Evolutionary conservation across 2,797 vertebrate genomes (phyloP).

Genomic region (Thripadectes ignobilis): DNA sequence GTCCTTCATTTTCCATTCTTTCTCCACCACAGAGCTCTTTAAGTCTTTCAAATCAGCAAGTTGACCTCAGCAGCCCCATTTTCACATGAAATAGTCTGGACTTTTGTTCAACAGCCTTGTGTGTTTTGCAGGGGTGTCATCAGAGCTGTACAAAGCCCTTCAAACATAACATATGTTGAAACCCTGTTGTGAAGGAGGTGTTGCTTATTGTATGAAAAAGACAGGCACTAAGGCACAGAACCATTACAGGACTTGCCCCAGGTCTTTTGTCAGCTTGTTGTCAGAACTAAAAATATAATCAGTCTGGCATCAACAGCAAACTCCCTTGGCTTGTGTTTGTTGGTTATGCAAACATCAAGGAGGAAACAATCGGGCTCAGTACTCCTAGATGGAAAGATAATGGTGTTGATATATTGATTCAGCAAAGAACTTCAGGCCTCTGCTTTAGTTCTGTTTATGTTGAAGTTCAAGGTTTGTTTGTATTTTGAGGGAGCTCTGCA

Average conservation of each 20-base stretch:
- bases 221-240: constrained; percentile 3
- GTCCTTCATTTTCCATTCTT: constrained; percentile 33
- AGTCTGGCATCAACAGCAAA: constrained; percentile 2
- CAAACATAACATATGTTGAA: not conserved
- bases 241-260: not conserved
- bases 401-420: constrained; percentile 8
- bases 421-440: constrained; percentile 11
- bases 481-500: not conserved
- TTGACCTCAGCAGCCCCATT: constrained; percentile 1
- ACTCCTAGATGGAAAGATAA: constrained; percentile 11
- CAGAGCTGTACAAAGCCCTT: not conserved
- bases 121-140: not conserved
- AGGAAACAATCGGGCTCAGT: not conserved
- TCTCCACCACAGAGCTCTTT: not conserved
- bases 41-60: not conserved
- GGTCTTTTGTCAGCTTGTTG: constrained; percentile 29
- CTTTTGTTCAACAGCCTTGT: not conserved
- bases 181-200: not conserved
- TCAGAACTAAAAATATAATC: not conserved
- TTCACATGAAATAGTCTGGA: not conserved
- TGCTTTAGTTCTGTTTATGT: not conserved
- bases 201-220: not conserved
- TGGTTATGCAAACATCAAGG: not conserved
- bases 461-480: not conserved
- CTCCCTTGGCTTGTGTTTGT: constrained; percentile 32